Conservation (phyloP, 2,888 invertebrate genomes). For the Metacarcinus magister region DNA sequence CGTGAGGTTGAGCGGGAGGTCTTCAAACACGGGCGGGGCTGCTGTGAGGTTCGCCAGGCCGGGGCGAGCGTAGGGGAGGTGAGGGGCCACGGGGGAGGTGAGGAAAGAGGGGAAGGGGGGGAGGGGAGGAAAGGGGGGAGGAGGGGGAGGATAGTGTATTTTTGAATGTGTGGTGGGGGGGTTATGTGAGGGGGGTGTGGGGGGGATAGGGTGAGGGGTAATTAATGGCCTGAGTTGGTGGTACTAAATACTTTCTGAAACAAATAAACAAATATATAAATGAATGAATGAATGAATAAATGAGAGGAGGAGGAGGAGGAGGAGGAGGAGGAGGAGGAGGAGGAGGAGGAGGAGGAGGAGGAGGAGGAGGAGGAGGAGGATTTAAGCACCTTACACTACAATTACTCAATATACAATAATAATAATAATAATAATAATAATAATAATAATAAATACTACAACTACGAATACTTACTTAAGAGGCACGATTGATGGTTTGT, state of each 20-base stretch:
- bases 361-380: neutral
- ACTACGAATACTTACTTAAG: too few relatives aligned
- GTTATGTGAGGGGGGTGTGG: too few relatives aligned
- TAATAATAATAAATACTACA: too few relatives aligned
- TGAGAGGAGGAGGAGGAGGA: constrained; percentile 13
- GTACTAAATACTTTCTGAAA: too few relatives aligned
- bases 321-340: neutral
- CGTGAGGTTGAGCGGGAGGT: neutral
- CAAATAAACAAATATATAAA: neutral
- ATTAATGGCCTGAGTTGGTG: too few relatives aligned
- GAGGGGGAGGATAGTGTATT: neutral
- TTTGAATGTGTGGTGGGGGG: too few relatives aligned
- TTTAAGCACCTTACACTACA: too few relatives aligned
- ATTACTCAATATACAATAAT: too few relatives aligned
- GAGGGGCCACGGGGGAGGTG: too few relatives aligned
- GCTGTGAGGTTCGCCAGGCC: neutral
- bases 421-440: too few relatives aligned
- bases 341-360: constrained; percentile 13
- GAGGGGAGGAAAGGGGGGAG: neutral
- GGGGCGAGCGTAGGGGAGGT: neutral
- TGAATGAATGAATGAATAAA: neutral
- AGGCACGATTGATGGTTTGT: too few relatives aligned
- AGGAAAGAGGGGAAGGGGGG: neutral
- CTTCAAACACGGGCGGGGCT: neutral
- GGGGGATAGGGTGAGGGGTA: too few relatives aligned